Conservation (phyloP, 2,113 vertebrate genomes). For the Salvelinus namaycush region DNA sequence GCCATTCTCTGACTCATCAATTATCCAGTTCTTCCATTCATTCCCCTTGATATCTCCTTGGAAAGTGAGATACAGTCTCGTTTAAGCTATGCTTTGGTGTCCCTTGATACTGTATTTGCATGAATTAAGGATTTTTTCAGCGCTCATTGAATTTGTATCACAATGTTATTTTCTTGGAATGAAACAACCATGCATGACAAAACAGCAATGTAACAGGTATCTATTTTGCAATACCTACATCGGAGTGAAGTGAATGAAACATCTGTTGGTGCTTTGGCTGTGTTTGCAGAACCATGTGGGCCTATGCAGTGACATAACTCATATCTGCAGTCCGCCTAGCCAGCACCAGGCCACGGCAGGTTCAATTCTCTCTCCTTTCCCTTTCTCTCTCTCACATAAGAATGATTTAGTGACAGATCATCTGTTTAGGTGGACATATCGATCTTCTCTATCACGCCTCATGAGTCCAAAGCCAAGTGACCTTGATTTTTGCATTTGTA, state of each 20-base stretch:
- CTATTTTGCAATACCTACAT: too few relatives aligned
- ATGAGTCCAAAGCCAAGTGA: constrained; percentile 54
- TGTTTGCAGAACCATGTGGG: constrained; percentile 38
- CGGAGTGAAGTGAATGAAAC: neutral
- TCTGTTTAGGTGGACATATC: constrained; percentile 71
- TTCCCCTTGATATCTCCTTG: constrained; percentile 87
- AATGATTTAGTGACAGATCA: constrained; percentile 64
- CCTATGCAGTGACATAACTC: constrained; percentile 67
- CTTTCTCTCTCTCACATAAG: constrained; percentile 33
- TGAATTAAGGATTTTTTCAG: too few relatives aligned
- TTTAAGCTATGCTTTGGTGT: too few relatives aligned
- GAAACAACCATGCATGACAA: too few relatives aligned
- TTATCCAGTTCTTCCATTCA: constrained; percentile 89
- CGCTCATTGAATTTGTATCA: too few relatives aligned
- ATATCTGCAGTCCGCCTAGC: constrained; percentile 46
- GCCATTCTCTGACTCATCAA: constrained; percentile 84
- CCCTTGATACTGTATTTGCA: too few relatives aligned
- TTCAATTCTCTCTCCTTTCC: neutral
- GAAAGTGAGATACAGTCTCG: constrained; percentile 76
- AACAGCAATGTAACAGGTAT: too few relatives aligned
- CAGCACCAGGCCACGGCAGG: neutral
- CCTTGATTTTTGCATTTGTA: constrained; percentile 70
- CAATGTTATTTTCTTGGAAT: too few relatives aligned
- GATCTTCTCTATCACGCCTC: constrained; percentile 45
- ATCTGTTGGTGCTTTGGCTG: neutral